Evolutionary conservation across 2,888 invertebrate genomes (phyloP).

Genomic region (Seira sanloemensis): DNA sequence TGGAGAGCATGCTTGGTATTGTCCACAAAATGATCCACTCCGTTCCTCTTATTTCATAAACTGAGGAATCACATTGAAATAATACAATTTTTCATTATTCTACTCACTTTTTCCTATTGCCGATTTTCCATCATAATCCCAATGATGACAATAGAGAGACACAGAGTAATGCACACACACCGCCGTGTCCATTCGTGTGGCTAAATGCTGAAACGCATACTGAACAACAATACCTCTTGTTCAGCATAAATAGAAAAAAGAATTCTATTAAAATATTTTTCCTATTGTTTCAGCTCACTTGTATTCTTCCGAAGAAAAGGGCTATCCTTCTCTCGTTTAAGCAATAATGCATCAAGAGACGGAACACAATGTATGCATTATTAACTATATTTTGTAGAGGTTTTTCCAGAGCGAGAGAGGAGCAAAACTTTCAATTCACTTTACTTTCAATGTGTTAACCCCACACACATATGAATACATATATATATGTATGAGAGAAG

Average conservation of each 20-base stretch:
- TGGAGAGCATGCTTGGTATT: background rate
- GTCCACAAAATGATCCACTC: background rate
- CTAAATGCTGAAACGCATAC: background rate
- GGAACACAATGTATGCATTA: background rate
- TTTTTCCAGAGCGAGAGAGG: background rate
- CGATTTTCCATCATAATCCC: background rate
- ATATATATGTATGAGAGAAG: background rate
- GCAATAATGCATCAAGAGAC: background rate
- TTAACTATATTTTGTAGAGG: background rate
- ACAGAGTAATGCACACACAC: background rate
- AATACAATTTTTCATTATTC: constrained; percentile 1
- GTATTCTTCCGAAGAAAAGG: background rate
- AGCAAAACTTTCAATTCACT: background rate
- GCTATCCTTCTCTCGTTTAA: background rate
- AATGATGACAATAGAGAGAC: background rate
- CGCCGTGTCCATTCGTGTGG: background rate
- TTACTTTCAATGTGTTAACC: background rate
- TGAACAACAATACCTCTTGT: constrained; percentile 1
- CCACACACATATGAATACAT: background rate
- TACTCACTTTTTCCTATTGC: background rate
- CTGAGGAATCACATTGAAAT: constrained; percentile 6
- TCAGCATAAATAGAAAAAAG: background rate
- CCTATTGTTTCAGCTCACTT: constrained; percentile 5
- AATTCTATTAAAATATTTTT: background rate
- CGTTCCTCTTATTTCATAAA: background rate